Evolutionary conservation across 2,888 invertebrate genomes (phyloP), one percentile per base, ranked within the genome.

Genomic region (Leptogaster cylindrica): DNA sequence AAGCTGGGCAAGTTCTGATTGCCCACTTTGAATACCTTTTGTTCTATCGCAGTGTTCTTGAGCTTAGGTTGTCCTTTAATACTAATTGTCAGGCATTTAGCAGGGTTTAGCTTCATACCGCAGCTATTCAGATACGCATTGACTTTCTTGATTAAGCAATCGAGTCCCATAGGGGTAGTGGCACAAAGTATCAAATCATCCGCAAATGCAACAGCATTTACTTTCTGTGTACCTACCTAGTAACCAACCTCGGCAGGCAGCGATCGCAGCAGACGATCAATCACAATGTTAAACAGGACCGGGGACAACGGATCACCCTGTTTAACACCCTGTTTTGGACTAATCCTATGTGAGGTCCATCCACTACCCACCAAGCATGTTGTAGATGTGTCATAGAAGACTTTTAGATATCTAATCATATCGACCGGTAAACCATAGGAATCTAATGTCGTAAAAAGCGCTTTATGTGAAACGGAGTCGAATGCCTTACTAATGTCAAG

Each of bases 221-320:
- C 10, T n/a, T 46, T 46, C 16, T 16, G 10, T 5, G 16, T 7
- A 14, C 46, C 46, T 3, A 46, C 20, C 3, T 12, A 5, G 5
- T 20, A 46, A 8, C 46, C 46, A 23, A 46, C n/a, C 7, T 12
- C 6, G 4, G 5, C 14, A 10, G 46, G 46, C 1, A 46, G 46
- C 1, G 18, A 10, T 20, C 46, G 16, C 4, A 46, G 46, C 7
- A 46, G 20, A 1, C 20, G 16, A 18, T 46, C 46, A 2, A 46
- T 46, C 1, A 46, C 18, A 7, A 18, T 5, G n/a, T 46, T 46
- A 3, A 46, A 46, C 20, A 46, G n/a, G 4, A 46, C 20, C 18
- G 46, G 46, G 6, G 46, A 46, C n/a, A 46, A 6, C 8, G 46
- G 46, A n/a, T 46, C 46, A 4, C 46, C 46, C n/a, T 46, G 46